phyloP scores from a whole-genome alignment of 2,797 vertebrate genomes.

The Channa striata region DNA sequence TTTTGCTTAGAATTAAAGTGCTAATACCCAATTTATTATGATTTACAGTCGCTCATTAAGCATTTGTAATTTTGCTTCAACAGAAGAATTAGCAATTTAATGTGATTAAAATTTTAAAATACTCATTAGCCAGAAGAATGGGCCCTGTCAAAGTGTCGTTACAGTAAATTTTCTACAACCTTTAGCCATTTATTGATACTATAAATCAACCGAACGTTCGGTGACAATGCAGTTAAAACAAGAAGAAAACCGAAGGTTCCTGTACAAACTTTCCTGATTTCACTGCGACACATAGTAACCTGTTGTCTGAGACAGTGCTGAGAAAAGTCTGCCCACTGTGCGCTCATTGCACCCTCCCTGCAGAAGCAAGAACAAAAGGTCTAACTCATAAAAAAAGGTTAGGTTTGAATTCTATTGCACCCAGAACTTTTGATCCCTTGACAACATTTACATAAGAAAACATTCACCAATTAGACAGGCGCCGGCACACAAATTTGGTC shows the following conservation, averaged over 20 bases:
- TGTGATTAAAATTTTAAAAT: neutral
- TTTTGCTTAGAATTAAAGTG: neutral
- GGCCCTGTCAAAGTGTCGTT: neutral
- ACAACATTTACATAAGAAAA: constrained; percentile 11
- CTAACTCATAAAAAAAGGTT: constrained; percentile 11
- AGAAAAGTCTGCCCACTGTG: constrained; percentile 22
- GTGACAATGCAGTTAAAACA: neutral
- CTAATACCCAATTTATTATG: neutral
- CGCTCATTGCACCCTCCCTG: constrained; percentile 13
- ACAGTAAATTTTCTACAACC: too few relatives aligned
- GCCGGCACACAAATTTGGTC: constrained; percentile 37
- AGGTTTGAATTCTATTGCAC: constrained; percentile 10
- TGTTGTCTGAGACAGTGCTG: constrained; percentile 1
- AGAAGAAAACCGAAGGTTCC: neutral
- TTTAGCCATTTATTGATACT: neutral
- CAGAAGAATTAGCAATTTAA: neutral
- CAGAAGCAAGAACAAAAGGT: constrained; percentile 8
- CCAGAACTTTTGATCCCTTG: neutral
- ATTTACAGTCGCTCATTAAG: neutral
- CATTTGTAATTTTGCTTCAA: neutral
- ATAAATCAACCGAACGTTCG: neutral
- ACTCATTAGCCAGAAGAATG: neutral
- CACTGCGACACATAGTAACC: constrained; percentile 6
- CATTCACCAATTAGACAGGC: constrained; percentile 35
- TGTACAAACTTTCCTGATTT: too few relatives aligned